Base-by-base conservation (phyloP, 2,113 vertebrate species). In the Bubalus kerabau region DNA sequence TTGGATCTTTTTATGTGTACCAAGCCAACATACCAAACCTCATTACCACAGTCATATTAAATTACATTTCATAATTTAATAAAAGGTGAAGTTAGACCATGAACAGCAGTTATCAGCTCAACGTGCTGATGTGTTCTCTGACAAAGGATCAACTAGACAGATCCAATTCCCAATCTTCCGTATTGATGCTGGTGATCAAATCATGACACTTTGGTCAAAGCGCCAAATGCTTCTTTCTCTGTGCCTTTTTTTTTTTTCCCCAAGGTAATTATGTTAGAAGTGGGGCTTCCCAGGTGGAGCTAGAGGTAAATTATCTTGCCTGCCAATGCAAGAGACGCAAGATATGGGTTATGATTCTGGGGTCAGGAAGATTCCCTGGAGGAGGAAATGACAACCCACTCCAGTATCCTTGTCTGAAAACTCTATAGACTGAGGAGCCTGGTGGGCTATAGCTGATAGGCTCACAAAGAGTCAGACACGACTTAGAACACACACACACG, bases 31-130 rank as follows among this genome's bases (percentile, higher is more conserved):
- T 43, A 82, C 83, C 97, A 90, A 97, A 76, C 52, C 85, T 97
- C 85, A 94, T 97, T 97, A 82, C 85, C 88, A 93, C 85, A 95
- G 97, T 95, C 86, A 62, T 91, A 96, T 93, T 95, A 56, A 96
- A 94, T 95, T 91, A 96, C 93, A 52, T 86, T 95, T 97, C 60
- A 76, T 86, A 96, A 93, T 91, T 96, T 94, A 97, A 94, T 96
- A 86, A 95, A 91, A 94, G 30, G 50, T 57, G 76, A 94, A 93
- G 85, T 94, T 90, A 92, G 56, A 97, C n/a, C 9, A 7, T n/a
- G 64, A 80, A 12, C 54, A 56, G 21, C 32, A 81, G 54, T 84
- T 86, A 90, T 88, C 57, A 91, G 59, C 54, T 85, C 64, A 87
- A 93, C 82, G 16, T 19, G 76, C 64, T 96, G 92, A 87, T 56